A percentile compares a stretch with the other conserved stretches of the same genome.
Conservation (phyloP, 2,113 vertebrate genomes). For the Boulengeromyrus knoepffleri region DNA sequence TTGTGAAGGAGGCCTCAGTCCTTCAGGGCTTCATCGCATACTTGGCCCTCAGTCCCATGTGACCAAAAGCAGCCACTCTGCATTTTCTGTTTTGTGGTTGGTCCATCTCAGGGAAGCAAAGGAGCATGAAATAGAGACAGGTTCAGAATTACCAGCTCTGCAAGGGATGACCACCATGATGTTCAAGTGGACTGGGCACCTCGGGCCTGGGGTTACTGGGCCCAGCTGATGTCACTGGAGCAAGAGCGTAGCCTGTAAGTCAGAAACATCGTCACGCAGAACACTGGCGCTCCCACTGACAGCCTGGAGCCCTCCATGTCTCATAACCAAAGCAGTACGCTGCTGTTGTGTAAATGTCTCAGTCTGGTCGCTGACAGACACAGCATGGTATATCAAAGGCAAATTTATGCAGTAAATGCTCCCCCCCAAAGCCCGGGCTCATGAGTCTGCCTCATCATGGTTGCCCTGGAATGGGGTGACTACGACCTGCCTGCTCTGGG, state of each 20-base stretch:
- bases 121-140: not conserved
- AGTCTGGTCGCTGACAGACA: not conserved
- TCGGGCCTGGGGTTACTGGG: not conserved
- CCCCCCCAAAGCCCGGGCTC: not conserved
- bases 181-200: not conserved
- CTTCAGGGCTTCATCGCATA: not conserved
- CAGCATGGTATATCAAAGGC: not conserved
- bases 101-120: not conserved
- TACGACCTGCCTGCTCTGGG: not conserved
- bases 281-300: not conserved
- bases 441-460: not conserved
- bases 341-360: not conserved
- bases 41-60: not conserved
- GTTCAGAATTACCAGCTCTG: not conserved
- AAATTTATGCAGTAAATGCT: not conserved
- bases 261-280: not conserved
- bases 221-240: not conserved
- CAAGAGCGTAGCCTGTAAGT: not conserved
- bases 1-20: not conserved
- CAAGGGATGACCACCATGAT: not conserved
- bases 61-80: not conserved
- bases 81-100: not conserved
- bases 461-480: not conserved
- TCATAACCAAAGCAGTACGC: not conserved
- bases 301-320: not conserved